These are phyloP conservation scores for Nephrotoma appendiculata DNA, from an alignment of 2,888 invertebrate species.

Conservation along the genomic window DNA sequence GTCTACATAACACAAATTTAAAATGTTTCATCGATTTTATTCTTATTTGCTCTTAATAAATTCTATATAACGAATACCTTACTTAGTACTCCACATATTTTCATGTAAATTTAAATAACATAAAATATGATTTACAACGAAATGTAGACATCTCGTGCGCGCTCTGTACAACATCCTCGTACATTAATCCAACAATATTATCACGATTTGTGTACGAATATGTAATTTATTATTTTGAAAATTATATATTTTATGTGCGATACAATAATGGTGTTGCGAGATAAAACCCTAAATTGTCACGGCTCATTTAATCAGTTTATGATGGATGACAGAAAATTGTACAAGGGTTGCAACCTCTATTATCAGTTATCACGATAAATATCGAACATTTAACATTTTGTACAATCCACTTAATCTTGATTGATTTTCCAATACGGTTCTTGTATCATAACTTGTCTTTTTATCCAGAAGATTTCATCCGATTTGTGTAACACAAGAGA, in stretches of 20 bases:
- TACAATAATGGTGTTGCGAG: not conserved
- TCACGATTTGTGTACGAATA: not conserved
- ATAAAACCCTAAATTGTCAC: not conserved
- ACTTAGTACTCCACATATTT: not conserved
- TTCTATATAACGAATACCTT: not conserved
- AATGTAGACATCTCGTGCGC: not conserved
- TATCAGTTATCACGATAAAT: not conserved
- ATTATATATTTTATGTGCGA: not conserved
- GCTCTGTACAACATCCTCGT: not conserved
- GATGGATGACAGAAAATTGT: not conserved
- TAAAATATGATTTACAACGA: not conserved
- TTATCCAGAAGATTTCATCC: not conserved
- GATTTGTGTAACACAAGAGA: not conserved
- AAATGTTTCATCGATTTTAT: not conserved
- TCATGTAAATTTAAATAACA: not conserved
- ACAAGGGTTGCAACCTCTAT: not conserved
- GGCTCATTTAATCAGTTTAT: not conserved
- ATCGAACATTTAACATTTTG: not conserved
- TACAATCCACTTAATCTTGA: not conserved
- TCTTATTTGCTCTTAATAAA: not conserved
- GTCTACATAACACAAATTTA: not conserved
- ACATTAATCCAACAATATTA: not conserved
- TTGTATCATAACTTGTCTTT: not conserved
- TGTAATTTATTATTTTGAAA: not conserved
- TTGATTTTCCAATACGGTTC: not conserved